Base-by-base conservation (phyloP, 1,140 invertebrate species). In the Drosophila busckii region DNA sequence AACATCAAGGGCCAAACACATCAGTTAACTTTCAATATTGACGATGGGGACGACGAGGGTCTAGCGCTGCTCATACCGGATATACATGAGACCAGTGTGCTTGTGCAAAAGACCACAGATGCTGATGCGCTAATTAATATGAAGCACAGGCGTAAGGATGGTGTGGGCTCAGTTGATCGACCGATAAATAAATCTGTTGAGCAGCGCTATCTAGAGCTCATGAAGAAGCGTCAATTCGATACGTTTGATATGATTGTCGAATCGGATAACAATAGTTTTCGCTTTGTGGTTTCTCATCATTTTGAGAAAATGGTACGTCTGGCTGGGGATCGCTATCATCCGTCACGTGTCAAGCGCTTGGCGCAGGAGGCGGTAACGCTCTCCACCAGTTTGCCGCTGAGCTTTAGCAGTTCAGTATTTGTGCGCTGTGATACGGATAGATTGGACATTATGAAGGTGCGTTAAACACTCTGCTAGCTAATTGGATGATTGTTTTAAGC, bases 311-410 rank as follows among this genome's bases (percentile, higher is more conserved):
- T 94, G 65, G 94, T 97, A 56, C 92, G 95, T 63, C 91, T 94
- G n/a, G 93, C 95, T 1, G 94, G 94, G 20, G 94, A 96, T 71
- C 91, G 94, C 29, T 92, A 92, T 53, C 94, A 96, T 88, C 94
- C 95, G 9, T 92, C 94, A 5, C 90, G 97, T 54, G 94, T 97
- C 52, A 96, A 97, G 88, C 90, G 97, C 9, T 91, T 99, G 9
- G 97, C 97, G 15, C 97, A 98, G 88, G 97, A 99, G 89, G 93
- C 96, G 45, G 96, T 97, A 16, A 98, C 97, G 6, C 90, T 99
- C n/a, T 96, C 95, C 32, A 97, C 96, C 41, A 95, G 95, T 38
- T 89, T 99, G 58, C 97, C 97, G 41, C 90, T 99, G 10, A 97
- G 96, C 12, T 96, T 94, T 70, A 97, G 95, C 85, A 97, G 95